Conservation (phyloP, 2,797 vertebrate species). For the Macroramphosus scolopax region DNA sequence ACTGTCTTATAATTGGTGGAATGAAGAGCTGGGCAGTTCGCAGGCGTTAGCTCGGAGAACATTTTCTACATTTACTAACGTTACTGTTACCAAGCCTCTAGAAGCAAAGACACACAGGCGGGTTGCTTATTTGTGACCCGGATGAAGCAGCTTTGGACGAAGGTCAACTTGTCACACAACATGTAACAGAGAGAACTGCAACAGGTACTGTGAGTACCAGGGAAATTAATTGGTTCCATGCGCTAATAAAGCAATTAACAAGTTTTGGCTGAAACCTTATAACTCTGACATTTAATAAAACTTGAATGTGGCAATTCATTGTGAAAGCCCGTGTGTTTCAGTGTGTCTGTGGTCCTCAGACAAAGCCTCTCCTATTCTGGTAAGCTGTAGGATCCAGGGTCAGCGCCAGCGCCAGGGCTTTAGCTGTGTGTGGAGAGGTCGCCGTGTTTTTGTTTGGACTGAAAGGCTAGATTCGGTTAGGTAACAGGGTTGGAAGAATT, state of each 20-base stretch:
- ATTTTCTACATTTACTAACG: no score
- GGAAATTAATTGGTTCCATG: no score
- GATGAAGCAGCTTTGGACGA: no score
- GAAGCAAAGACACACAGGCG: no score
- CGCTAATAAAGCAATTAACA: not conserved
- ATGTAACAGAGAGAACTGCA: no score
- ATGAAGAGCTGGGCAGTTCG: no score
- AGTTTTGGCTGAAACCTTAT: constrained; percentile 13
- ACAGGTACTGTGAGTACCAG: no score
- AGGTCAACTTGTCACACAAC: no score
- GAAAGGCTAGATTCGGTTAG: constrained; percentile 27
- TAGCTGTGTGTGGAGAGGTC: constrained; percentile 33
- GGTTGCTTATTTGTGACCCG: no score
- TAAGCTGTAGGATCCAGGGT: constrained; percentile 56
- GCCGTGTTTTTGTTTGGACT: constrained; percentile 33
- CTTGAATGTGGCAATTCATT: not conserved
- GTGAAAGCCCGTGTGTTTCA: constrained; percentile 13
- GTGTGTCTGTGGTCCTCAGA: constrained; percentile 31
- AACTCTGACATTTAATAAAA: constrained; percentile 15
- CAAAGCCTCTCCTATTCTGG: constrained; percentile 68
- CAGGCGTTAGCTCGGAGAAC: no score
- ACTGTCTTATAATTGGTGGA: no score
- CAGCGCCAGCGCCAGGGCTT: constrained; percentile 44
- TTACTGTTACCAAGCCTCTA: no score
- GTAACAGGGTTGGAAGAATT: constrained; percentile 41